phyloP scores from a whole-genome alignment of 2,888 invertebrate species.

The Eulithis prunata region DNA sequence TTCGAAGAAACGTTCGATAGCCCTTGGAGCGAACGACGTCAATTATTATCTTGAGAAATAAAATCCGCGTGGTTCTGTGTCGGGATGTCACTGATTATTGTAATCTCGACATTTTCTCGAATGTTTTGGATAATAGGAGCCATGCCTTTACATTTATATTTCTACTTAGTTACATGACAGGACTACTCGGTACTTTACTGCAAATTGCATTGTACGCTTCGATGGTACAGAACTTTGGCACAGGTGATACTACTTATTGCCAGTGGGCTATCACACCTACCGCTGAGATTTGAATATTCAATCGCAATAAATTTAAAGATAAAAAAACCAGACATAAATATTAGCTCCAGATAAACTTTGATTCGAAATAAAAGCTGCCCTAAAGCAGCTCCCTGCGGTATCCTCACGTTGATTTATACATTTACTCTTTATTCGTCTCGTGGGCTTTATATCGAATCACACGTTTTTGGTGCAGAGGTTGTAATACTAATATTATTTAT shows the following conservation, averaged over 20 bases:
- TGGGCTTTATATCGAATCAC: conserved; percentile 34
- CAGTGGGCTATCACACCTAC: not conserved
- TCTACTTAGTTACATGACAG: conserved; percentile 1
- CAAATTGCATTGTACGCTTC: conserved; percentile 28
- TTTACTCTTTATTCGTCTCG: conserved; percentile 33
- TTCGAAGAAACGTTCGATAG: not conserved
- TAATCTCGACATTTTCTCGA: not conserved
- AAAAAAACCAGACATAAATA: conserved; percentile 13
- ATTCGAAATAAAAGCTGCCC: conserved; percentile 30
- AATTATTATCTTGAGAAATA: not conserved
- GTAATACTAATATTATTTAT: not conserved
- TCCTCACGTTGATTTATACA: conserved; percentile 35
- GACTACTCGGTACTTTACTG: conserved; percentile 20
- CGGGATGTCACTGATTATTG: not conserved
- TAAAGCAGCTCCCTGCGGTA: conserved; percentile 29
- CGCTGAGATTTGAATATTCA: conserved; percentile 2
- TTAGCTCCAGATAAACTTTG: conserved; percentile 28
- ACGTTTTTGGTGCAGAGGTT: conserved; percentile 26
- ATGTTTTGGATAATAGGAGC: not conserved
- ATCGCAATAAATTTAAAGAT: not conserved
- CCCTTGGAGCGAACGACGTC: not conserved
- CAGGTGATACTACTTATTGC: conserved; percentile 3
- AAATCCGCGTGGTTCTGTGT: not conserved
- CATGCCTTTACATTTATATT: conserved; percentile 8
- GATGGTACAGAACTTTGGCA: conserved; percentile 1